These are phyloP conservation scores for Metaphire vulgaris DNA, from an alignment of 1,140 invertebrate species.

Conservation along the genomic window DNA sequence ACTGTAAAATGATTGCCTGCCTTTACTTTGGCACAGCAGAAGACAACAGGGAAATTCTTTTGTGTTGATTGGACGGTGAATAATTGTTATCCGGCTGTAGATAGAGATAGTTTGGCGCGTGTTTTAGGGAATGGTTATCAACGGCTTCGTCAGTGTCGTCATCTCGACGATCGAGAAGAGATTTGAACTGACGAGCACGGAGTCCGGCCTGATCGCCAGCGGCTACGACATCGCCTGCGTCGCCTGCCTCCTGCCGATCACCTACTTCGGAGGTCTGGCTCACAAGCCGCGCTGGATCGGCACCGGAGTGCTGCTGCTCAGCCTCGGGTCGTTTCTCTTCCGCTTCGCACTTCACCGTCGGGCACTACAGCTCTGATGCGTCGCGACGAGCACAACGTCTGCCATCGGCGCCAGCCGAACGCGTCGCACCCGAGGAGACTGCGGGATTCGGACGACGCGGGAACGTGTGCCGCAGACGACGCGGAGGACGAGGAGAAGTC, in stretches of 20 bases:
- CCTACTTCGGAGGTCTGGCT: slow-evolving; percentile 73
- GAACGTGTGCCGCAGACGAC: not conserved
- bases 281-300: slow-evolving; percentile 73
- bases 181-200: slow-evolving; percentile 67
- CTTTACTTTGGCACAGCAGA: no score
- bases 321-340: slow-evolving; percentile 75
- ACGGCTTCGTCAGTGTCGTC: slow-evolving; percentile 79
- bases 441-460: not conserved
- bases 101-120: no score
- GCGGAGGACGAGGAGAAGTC: not conserved
- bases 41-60: no score
- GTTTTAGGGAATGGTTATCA: slow-evolving; percentile 75
- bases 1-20: no score
- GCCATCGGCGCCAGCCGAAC: not conserved
- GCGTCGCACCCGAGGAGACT: not conserved
- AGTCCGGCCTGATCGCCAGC: slow-evolving; percentile 71
- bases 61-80: no score
- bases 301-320: slow-evolving; percentile 25
- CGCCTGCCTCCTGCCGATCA: slow-evolving; percentile 72
- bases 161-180: slow-evolving; percentile 80
- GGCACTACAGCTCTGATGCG: slow-evolving; percentile 32
- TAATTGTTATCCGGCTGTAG: no score
- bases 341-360: slow-evolving; percentile 76
- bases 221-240: slow-evolving; percentile 76
- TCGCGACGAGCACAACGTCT: not conserved